Evolutionary conservation across 1,140 invertebrate genomes (phyloP).

Genomic region (Drosophila grimshawi): DNA sequence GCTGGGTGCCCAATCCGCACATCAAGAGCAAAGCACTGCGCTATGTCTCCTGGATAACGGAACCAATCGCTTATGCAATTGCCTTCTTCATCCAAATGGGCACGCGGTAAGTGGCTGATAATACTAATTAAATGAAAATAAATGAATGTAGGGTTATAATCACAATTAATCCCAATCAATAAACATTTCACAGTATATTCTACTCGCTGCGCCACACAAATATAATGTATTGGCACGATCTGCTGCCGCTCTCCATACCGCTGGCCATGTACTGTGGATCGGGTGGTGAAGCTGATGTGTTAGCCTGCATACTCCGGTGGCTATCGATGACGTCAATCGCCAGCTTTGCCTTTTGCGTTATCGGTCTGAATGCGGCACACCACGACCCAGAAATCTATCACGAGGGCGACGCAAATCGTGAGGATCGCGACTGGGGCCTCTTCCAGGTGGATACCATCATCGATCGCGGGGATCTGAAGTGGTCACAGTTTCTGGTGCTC

Average conservation of each 20-base stretch:
- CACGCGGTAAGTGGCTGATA: conserved; percentile 66
- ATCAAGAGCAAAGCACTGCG: conserved; percentile 79
- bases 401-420: conserved; percentile 89
- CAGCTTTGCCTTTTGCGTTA: conserved; percentile 88
- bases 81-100: conserved; percentile 81
- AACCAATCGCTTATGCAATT: conserved; percentile 85
- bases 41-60: conserved; percentile 85
- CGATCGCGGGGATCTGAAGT: conserved; percentile 89
- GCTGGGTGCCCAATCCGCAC: conserved; percentile 88
- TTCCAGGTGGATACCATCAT: conserved; percentile 91
- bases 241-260: conserved; percentile 86
- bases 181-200: conserved; percentile 58
- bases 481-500: conserved; percentile 88
- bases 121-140: too few species aligned
- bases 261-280: conserved; percentile 85
- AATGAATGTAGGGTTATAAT: conserved; percentile 1
- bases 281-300: conserved; percentile 53
- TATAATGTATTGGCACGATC: conserved; percentile 80
- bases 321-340: conserved; percentile 86
- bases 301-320: conserved; percentile 86
- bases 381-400: conserved; percentile 94
- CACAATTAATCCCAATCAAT: background rate
- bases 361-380: conserved; percentile 92
- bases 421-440: conserved; percentile 91
- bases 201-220: conserved; percentile 71